These are phyloP conservation scores for Heteromormyrus szaboi DNA, from an alignment of 2,797 vertebrate genomes.

Conservation along the genomic window DNA sequence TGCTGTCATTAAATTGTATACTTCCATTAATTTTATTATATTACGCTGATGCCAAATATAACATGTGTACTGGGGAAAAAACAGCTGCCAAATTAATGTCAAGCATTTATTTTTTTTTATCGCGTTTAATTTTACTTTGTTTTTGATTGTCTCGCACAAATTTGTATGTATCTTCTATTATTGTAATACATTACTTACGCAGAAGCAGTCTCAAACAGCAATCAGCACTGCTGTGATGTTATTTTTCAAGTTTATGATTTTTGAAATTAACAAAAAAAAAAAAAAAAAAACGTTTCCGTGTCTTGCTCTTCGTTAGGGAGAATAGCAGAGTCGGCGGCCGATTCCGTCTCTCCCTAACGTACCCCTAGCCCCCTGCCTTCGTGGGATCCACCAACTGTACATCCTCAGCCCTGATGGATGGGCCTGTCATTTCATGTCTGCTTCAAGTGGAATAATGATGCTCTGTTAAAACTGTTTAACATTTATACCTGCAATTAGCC, in stretches of 20 bases:
- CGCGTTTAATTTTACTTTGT: neutral
- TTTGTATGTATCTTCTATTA: neutral
- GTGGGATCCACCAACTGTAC: conserved; percentile 34
- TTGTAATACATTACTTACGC: neutral
- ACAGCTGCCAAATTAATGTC: neutral
- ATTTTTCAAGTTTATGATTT: neutral
- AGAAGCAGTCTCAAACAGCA: neutral
- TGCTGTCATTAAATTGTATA: neutral
- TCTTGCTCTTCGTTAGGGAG: neutral
- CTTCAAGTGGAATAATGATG: conserved; percentile 44
- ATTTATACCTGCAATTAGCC: conserved; percentile 46
- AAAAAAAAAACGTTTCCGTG: neutral
- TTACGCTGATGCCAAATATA: conserved; percentile 11
- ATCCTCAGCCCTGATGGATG: conserved; percentile 58
- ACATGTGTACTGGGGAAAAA: neutral
- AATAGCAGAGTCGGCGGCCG: neutral
- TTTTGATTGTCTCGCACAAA: neutral
- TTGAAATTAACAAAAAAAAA: neutral
- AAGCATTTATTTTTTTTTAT: neutral
- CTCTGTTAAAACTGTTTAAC: conserved; percentile 49
- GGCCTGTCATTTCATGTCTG: conserved; percentile 45
- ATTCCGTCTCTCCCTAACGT: conserved; percentile 25
- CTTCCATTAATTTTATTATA: neutral
- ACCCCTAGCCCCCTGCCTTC: conserved; percentile 17
- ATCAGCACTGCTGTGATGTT: neutral